Evolutionary conservation across 2,888 invertebrate species (phyloP), one percentile per base, ranked within the genome.

Genomic region (Ganaspis brasiliensis): DNA sequence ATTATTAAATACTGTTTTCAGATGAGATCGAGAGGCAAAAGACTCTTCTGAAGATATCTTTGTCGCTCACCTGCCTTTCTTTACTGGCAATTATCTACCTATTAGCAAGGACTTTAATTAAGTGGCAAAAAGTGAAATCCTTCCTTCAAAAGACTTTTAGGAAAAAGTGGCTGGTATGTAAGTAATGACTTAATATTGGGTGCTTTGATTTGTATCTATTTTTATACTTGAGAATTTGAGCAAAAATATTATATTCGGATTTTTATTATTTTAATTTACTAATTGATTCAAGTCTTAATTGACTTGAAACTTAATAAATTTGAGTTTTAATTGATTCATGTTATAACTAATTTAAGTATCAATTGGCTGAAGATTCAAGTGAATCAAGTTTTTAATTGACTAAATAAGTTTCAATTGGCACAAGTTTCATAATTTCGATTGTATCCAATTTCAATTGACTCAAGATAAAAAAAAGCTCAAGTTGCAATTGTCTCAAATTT

Each of bases 81-180:
- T 67, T 85, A 3, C 14, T 84, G 0, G 79, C 79, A n/a, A 76
- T 84, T 4, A n/a, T 86, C 0, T 84, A 77, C 31, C 75, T 89
- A 16, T 14, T 88, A 4, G 79, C 26, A 14, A 82, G 72, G 56
- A 84, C 78, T 8, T 84, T 87, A 14, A 16, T 87, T 8, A 83
- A 83, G 56, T 82, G 86, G 81, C 84, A 87, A 5, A 87, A 83
- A 56, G 80, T 87, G 49, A 81, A 83, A 14, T 83, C 78, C 26
- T 80, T 83, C 8, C 45, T 86, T 4, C 79, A 82, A 5, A 85
- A 85, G 26, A 74, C 85, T 0, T 85, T 88, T 61, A 72, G 85
- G 21, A 85, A 82, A 40, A 85, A 79, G 8, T 86, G 88, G 85
- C 73, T 83, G 1, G 67, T 67, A 67, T 67, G 67, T 88, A 88